A percentile compares a stretch with the other conserved stretches of the same genome.
These are phyloP conservation scores for Zaprionus lineosus DNA, from an alignment of 2,888 invertebrate genomes.

Conservation along the genomic window DNA sequence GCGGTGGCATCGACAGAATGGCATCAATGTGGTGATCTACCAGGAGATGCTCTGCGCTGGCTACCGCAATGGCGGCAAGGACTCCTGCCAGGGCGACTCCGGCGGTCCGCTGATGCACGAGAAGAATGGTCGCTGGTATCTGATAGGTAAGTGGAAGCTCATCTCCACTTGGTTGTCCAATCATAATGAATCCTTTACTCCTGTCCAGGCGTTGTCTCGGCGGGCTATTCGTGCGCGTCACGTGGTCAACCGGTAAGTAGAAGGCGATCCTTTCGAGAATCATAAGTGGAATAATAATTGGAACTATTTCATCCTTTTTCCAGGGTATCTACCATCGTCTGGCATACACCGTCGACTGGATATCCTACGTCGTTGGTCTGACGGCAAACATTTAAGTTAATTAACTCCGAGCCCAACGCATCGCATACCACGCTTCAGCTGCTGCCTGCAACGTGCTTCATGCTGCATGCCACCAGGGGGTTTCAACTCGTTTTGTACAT, in stretches of 20 bases:
- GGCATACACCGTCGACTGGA: slow-evolving; percentile 97
- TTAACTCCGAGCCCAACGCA: slow-evolving; percentile 50
- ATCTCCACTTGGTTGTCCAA: too few species aligned
- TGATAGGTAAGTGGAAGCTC: slow-evolving; percentile 85
- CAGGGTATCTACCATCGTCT: slow-evolving; percentile 95
- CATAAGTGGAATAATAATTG: background rate
- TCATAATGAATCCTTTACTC: accelerated
- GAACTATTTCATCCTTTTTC: too few species aligned
- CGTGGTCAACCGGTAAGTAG: slow-evolving; percentile 89
- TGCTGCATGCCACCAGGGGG: slow-evolving; percentile 33
- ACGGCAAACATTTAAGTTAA: slow-evolving; percentile 78
- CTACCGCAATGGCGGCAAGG: slow-evolving; percentile 91
- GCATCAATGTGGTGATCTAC: slow-evolving; percentile 89
- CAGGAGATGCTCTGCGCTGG: slow-evolving; percentile 98
- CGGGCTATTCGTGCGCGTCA: slow-evolving; percentile 96
- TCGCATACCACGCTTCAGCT: slow-evolving; percentile 12
- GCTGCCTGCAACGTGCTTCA: slow-evolving; percentile 21
- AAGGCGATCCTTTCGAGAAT: too few species aligned
- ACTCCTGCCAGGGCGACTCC: slow-evolving; percentile 86
- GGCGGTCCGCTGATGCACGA: slow-evolving; percentile 96
- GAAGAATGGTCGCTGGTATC: slow-evolving; percentile 92
- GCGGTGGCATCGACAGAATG: slow-evolving; percentile 87
- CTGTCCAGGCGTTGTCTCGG: slow-evolving; percentile 91
- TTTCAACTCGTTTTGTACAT: slow-evolving; percentile 67
- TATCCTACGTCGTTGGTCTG: slow-evolving; percentile 85